Evolutionary conservation across 1,140 invertebrate species (phyloP), one percentile per base, ranked within the genome.

Genomic region (Wasmannia auropunctata): DNA sequence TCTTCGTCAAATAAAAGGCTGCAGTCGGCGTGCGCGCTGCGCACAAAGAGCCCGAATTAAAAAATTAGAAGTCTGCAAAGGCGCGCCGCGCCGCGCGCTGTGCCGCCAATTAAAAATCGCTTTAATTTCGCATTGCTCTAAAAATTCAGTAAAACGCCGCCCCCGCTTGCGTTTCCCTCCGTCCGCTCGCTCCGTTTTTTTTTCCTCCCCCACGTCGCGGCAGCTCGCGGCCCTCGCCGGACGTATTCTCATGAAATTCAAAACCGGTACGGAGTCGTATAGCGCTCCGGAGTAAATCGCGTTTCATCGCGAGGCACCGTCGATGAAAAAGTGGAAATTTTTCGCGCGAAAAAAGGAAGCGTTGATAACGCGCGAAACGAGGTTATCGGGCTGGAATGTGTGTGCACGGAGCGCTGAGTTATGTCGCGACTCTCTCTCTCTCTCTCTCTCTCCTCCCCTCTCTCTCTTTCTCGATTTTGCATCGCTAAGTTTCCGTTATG

Each of bases 281-380:
- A n/a, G n/a, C n/a, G 34, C 19, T 22, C 34, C 40, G 46, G 37
- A 83, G 43, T 58, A 87, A 90, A 90, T 89, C 79, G 76, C 49
- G 51, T 79, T 84, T 56, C 37, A 56, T 70, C 58, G 60, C 22
- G 60, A 79, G 72, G 54, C 43, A 63, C 28, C 56, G 69, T 63
- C 46, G 79, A 83, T 72, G 62, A 80, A 87, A n/a, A 79, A 72
- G 43, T 70, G 79, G 67, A 87, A 80, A 87, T 87, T 89, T n/a
- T 85, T 69, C 54, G 58, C 70, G 60, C 72, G 75, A 87, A 70
- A 81, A n/a, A 87, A 87, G 84, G 72, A 87, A 87, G 49, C 51
- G 58, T 40, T 80, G 86, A 87, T 89, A 87, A 77, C 75, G 54
- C 49, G 43, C 62, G 76, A 80, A 90, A 84, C 81, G 37, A 63